These are phyloP conservation scores for Puffinus mauretanicus DNA, from an alignment of 2,113 vertebrate species.

Conservation along the genomic window DNA sequence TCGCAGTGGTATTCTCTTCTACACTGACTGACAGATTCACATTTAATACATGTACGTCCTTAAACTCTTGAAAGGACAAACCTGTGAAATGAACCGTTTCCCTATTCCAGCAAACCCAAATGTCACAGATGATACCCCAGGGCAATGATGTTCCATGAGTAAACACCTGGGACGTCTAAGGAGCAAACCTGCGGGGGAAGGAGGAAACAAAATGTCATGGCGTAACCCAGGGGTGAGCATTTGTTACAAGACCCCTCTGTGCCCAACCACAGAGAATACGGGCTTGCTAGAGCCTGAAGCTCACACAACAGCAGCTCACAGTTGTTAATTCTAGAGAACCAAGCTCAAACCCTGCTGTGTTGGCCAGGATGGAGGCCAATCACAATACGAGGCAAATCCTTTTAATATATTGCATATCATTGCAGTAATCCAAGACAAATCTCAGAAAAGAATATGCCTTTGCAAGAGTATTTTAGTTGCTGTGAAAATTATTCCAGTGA, in stretches of 20 bases:
- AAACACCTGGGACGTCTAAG: not conserved
- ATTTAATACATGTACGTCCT: not conserved
- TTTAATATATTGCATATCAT: conserved; percentile 12
- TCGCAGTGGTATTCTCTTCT: not conserved
- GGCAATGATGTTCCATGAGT: not conserved
- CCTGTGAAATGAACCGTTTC: not conserved
- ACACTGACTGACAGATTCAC: not conserved
- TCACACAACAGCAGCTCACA: not conserved
- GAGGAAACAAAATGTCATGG: not conserved
- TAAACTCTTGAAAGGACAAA: not conserved
- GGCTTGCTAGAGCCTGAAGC: not conserved
- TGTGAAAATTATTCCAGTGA: conserved; percentile 5
- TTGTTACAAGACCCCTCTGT: not conserved
- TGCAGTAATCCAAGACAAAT: conserved; percentile 41
- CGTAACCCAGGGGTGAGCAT: fast-evolving
- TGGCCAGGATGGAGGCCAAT: conserved; percentile 21
- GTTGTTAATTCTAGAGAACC: not conserved
- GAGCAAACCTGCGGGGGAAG: not conserved
- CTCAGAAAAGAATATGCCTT: not conserved
- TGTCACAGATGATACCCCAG: not conserved
- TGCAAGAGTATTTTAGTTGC: not conserved
- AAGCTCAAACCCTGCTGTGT: not conserved
- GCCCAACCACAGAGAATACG: not conserved
- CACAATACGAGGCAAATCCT: not conserved
- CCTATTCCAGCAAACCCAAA: not conserved